phyloP scores from a whole-genome alignment of 2,888 invertebrate species.

The Ferrisia virgata region DNA sequence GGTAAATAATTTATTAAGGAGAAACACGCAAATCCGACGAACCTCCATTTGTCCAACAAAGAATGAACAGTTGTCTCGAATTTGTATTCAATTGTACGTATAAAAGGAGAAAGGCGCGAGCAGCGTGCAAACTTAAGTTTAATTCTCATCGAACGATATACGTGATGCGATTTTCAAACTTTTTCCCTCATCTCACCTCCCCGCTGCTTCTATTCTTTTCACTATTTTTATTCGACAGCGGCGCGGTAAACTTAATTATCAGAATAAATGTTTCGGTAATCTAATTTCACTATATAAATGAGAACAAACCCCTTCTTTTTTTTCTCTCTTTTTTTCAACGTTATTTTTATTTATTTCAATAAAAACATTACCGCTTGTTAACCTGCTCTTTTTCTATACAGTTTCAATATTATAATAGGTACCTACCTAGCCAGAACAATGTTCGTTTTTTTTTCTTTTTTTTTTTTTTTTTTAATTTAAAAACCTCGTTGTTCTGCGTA shows the following conservation, averaged over 20 bases:
- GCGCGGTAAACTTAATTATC: conserved; percentile 38
- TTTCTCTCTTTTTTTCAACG: background rate
- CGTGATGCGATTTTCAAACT: conserved; percentile 41
- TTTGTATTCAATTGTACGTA: conserved; percentile 43
- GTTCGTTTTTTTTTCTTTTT: background rate
- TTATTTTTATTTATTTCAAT: conserved; percentile 1
- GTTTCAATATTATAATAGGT: background rate
- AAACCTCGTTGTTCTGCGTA: background rate
- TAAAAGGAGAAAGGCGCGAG: conserved; percentile 32
- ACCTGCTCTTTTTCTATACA: background rate
- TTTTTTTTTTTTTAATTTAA: background rate
- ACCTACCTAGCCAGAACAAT: too few relatives aligned
- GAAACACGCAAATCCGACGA: conserved; percentile 44
- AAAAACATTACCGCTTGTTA: background rate
- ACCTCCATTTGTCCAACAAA: conserved; percentile 42
- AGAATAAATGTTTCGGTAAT: conserved; percentile 41
- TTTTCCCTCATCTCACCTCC: background rate
- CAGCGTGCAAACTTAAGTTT: conserved; percentile 33
- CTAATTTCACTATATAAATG: conserved; percentile 21
- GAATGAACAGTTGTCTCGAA: conserved; percentile 40
- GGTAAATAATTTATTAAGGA: conserved; percentile 45
- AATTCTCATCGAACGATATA: conserved; percentile 41
- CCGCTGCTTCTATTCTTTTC: background rate
- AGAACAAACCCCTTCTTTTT: conserved; percentile 10
- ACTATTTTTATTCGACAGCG: background rate